Base-by-base conservation (phyloP, 2,797 vertebrate genomes). In the Cercopithecus diana region DNA sequence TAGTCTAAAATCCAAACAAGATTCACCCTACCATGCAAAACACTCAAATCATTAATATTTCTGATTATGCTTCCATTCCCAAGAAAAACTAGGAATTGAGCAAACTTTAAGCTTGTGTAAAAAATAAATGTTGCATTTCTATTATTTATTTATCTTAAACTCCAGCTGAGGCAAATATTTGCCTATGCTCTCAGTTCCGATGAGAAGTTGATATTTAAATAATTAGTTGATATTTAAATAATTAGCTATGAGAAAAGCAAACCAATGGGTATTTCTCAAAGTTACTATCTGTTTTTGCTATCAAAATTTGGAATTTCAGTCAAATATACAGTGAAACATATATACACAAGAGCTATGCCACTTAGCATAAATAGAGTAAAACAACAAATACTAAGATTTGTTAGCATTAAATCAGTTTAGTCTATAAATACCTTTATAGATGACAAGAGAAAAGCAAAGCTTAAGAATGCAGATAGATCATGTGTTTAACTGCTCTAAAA, bases 141-240 rank as follows among this genome's bases (percentile, higher is more conserved):
- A 20, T 70, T 84, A 92, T 84, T 80, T 58, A 86, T 48, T 90
- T 82, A 48, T 80, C 61, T 83, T 90, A 90, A n/a, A 85, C 85
- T 95, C 14, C 20, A 90, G 28, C 17, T 55, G 43, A 94, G n/a
- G 14, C 45, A 88, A 93, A 17, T 50, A 96, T 73, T 90, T 72
- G 39, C 11, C 20, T n/a, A 55, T 67, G 75, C 22, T 93, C 33
- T 75, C 45, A 87, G 20, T 93, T 93, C 39, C 58, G 58, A 96
- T 48, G 33, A 55, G 7, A 83, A 52, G 70, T 85, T 15, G 33
- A n/a, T 48, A 36, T 55, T 95, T 81, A 81, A 73, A 84, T 41
- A 77, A 30, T 55, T 55, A 22, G 52, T 43, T 15, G 33, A 30
- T 48, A 36, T 58, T 95, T 81, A 81, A 73, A 84, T 41, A 77